Percentiles rank a stretch among this genome's conserved stretches.
phyloP scores from a whole-genome alignment of 2,888 invertebrate species.

The Deroplatys truncata region DNA sequence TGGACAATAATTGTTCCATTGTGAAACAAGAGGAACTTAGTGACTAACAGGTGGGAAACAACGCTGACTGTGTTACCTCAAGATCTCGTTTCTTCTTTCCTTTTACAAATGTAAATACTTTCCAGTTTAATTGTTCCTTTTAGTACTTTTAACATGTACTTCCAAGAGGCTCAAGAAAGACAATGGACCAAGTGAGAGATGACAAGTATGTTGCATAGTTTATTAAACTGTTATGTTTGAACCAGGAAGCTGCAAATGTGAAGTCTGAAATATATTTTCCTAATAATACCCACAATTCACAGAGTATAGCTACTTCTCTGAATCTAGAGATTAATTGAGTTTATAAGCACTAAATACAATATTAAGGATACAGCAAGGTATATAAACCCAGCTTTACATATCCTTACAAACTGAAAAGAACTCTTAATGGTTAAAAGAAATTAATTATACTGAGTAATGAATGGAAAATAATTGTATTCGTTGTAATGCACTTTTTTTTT shows the following conservation, averaged over 20 bases:
- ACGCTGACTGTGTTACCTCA: neutral
- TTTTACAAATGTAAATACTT: neutral
- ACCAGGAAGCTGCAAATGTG: neutral
- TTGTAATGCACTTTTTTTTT: no score
- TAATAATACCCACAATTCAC: no score
- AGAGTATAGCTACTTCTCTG: no score
- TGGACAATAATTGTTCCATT: neutral
- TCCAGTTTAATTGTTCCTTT: neutral
- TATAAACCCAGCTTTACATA: no score
- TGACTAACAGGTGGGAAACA: neutral
- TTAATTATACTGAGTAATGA: no score
- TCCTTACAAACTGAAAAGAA: no score
- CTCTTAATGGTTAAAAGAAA: no score
- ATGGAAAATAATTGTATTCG: no score
- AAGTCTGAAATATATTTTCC: no score
- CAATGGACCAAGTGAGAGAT: neutral
- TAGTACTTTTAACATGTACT: neutral
- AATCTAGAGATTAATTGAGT: no score
- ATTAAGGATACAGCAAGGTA: no score
- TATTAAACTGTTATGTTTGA: neutral
- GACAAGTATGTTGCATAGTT: neutral
- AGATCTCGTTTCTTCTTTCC: neutral
- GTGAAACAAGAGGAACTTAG: neutral
- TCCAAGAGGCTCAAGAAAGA: neutral
- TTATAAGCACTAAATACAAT: no score